These are phyloP conservation scores for Oenanthe melanoleuca DNA, from an alignment of 2,113 vertebrate genomes.

Conservation along the genomic window DNA sequence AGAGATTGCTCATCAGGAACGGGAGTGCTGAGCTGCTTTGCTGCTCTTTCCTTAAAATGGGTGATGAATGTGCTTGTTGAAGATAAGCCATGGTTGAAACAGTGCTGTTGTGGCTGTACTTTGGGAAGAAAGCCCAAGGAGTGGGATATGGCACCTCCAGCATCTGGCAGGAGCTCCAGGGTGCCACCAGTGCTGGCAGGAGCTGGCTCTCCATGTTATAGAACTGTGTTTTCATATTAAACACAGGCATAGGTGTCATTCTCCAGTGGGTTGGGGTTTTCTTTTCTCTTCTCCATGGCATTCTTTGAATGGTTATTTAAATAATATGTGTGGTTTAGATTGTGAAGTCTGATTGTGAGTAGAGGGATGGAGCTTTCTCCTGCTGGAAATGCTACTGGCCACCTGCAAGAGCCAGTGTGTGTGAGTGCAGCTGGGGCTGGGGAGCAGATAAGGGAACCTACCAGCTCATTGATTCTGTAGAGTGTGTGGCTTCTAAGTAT, in stretches of 20 bases:
- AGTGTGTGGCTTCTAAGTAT: background rate
- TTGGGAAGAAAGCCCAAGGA: background rate
- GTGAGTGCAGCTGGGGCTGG: conserved; percentile 6
- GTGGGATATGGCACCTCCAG: background rate
- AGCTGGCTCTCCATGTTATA: background rate
- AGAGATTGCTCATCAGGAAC: background rate
- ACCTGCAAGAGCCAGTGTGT: background rate
- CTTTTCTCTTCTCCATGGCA: background rate
- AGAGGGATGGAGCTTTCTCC: conserved; percentile 2
- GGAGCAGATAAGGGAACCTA: background rate
- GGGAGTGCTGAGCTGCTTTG: background rate
- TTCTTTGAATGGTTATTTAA: conserved; percentile 18
- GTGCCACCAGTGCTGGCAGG: background rate
- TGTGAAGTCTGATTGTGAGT: background rate
- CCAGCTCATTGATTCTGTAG: background rate
- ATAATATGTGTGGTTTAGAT: conserved; percentile 21
- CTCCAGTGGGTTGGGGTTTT: background rate
- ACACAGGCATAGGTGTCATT: background rate
- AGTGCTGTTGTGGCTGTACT: background rate
- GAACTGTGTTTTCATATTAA: background rate
- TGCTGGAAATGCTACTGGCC: background rate
- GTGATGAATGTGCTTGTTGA: background rate
- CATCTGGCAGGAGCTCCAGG: background rate
- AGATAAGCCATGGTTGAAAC: background rate
- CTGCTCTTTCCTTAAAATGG: background rate